Evolutionary conservation across 2,888 invertebrate genomes (phyloP), one percentile per base, ranked within the genome.

Genomic region (Merodon equestris): DNA sequence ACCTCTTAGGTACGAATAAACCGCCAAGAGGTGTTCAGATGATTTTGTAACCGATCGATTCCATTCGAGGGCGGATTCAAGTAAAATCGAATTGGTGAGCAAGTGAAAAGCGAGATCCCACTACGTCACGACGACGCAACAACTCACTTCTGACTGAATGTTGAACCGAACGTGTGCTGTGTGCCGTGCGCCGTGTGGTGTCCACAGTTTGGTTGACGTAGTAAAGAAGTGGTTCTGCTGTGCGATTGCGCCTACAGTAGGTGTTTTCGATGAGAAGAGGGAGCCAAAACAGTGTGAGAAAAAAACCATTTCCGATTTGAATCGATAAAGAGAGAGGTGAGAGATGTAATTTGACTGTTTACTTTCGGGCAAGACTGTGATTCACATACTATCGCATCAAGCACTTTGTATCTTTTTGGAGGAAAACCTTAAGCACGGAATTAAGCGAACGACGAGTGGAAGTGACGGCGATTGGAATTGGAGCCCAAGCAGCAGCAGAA

Each of bases 211-310:
- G 66, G 63, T 38, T 57, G 51, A 68, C 64, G 74, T 79, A 70
- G 77, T 64, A 58, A 68, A 63, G 73, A 79, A 76, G 79, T 73
- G 63, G 74, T 74, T 79, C 74, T 79, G 67, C 44, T 67, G 13
- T 74, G 70, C 74, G 68, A 54, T 54, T 79, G 74, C 79, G 79
- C 74, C 79, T 79, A 74, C 74, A 60, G 79, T 58, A 74, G 68
- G 63, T 64, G 63, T 77, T 70, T 19, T 64, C 74, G 54, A 64
- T 60, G 58, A 64, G 13, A 63, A 63, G 68, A 74, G 73, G 68
- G 68, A 77, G 57, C 51, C 57, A 63, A 66, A 53, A 79, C 79
- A 79, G 68, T 74, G 10, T 40, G 18, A 50, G 9, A 0, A 5
- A 60, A 74, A 79, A 79, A 68, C 74, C 27, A 27, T 27, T 7